Conservation (phyloP, 2,797 vertebrate genomes). For the Notoglanidium macrostoma region DNA sequence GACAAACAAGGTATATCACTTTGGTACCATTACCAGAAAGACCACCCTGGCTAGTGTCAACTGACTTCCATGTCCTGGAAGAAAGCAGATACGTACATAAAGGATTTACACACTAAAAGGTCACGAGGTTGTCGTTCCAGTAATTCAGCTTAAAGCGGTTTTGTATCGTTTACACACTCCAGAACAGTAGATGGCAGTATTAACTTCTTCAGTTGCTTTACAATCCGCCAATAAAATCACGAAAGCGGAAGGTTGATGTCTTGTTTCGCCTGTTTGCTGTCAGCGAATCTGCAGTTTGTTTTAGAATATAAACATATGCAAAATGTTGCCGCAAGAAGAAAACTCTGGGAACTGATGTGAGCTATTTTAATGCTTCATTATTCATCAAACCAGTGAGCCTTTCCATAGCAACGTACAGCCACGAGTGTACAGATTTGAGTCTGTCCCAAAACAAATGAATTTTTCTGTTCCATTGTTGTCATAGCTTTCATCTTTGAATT, state of each 20-base stretch:
- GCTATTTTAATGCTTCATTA: background rate
- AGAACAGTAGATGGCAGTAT: background rate
- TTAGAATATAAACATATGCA: too few relatives aligned
- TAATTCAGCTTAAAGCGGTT: too few relatives aligned
- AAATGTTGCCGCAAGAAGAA: background rate
- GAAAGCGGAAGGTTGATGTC: background rate
- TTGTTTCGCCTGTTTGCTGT: background rate
- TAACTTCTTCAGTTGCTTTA: background rate
- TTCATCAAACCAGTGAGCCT: background rate
- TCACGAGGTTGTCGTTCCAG: too few relatives aligned
- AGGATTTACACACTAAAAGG: too few relatives aligned
- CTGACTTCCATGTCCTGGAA: too few relatives aligned
- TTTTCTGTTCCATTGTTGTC: background rate
- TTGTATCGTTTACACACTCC: background rate
- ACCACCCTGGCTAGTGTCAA: too few relatives aligned
- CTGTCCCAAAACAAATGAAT: constrained; percentile 9
- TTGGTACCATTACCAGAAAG: too few relatives aligned
- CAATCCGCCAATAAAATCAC: background rate
- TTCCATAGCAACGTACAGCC: background rate
- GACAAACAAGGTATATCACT: too few relatives aligned
- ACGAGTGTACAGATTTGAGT: background rate
- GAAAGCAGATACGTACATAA: too few relatives aligned
- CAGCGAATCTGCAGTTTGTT: background rate
- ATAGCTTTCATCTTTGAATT: background rate
- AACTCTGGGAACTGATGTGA: background rate